Base-by-base conservation (phyloP, 2,888 invertebrate species). In the Apomyelois bistriatella region DNA sequence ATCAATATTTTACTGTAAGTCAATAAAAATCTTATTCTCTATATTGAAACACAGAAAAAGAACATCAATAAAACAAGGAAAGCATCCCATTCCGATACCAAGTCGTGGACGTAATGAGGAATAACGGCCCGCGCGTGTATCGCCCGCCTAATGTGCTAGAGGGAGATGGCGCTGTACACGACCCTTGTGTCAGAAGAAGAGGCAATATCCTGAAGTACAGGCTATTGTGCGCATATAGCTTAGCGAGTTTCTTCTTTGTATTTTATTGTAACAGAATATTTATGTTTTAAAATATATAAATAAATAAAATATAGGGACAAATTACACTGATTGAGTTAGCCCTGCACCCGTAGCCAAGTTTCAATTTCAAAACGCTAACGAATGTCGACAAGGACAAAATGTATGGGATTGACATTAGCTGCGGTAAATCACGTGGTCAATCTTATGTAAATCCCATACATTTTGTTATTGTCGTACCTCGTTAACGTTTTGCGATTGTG, bases 41-140 rank as follows among this genome's bases (percentile, higher is more conserved):
- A 54, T 59, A 64, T 52, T 52, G 52, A 52, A 52, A 52, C 43
- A 36, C 43, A 17, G 12, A 22, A 28, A 37, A 66, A 61, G 60
- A 58, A 62, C 72, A 74, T 79, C 82, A 82, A 85, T 83, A 86
- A 85, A 84, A 80, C 79, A 82, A 82, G 68, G 79, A 80, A 84
- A 79, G 78, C 81, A 70, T 65, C 57, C 81, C 73, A 82, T 84
- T 79, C 82, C 77, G 72, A 79, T 79, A 82, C 77, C 77, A 79
- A 83, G 74, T 72, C 74, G 60, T 52, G 66, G 62, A 66, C 67
- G 72, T 89, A 89, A 89, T 89, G 87, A 87, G 83, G 76, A 89
- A 74, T 79, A 85, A 89, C 86, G 83, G 73, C 68, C 62, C 58
- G 74, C 62, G 74, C 88, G 87, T 88, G 89, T 72, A 73, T 77